Evolutionary conservation across 2,888 invertebrate species (phyloP).

Genomic region (Ceramica pisi): DNA sequence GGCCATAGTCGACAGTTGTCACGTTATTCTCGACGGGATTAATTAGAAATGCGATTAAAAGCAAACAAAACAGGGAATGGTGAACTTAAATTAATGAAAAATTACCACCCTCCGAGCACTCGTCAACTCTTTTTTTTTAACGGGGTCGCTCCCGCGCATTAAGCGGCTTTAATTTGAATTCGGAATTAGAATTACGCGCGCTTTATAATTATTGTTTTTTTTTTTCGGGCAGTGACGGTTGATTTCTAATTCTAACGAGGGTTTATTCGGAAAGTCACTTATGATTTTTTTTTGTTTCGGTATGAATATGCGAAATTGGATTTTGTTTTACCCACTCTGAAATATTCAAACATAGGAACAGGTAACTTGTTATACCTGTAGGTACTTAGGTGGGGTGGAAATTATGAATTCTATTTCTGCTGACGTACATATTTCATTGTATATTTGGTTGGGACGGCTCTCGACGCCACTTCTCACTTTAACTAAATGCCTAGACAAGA

Average conservation of each 20-base stretch:
- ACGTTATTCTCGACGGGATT: slow-evolving; percentile 91
- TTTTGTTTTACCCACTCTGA: slow-evolving; percentile 54
- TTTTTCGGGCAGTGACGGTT: slow-evolving; percentile 85
- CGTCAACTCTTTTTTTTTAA: slow-evolving; percentile 90
- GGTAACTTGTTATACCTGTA: slow-evolving; percentile 36
- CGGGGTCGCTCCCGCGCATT: slow-evolving; percentile 90
- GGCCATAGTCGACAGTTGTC: slow-evolving; percentile 91
- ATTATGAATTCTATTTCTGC: slow-evolving; percentile 41
- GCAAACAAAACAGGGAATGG: slow-evolving; percentile 91
- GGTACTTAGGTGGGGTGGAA: slow-evolving; percentile 13
- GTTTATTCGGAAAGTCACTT: slow-evolving; percentile 77
- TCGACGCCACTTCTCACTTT: slow-evolving; percentile 20
- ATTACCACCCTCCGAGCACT: slow-evolving; percentile 91
- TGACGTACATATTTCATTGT: slow-evolving; percentile 8
- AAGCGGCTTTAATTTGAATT: slow-evolving; percentile 91
- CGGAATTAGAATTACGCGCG: slow-evolving; percentile 91
- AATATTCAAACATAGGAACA: slow-evolving; percentile 55
- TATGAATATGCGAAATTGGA: slow-evolving; percentile 65
- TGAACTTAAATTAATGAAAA: slow-evolving; percentile 91
- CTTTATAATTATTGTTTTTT: slow-evolving; percentile 90
- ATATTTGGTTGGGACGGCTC: slow-evolving; percentile 7
- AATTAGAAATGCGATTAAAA: slow-evolving; percentile 91
- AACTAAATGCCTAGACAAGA: not conserved
- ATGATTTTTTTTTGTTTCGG: slow-evolving; percentile 67
- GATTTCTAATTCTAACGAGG: slow-evolving; percentile 87